phyloP scores from a whole-genome alignment of 2,888 invertebrate species.

The Ochropleura plecta region DNA sequence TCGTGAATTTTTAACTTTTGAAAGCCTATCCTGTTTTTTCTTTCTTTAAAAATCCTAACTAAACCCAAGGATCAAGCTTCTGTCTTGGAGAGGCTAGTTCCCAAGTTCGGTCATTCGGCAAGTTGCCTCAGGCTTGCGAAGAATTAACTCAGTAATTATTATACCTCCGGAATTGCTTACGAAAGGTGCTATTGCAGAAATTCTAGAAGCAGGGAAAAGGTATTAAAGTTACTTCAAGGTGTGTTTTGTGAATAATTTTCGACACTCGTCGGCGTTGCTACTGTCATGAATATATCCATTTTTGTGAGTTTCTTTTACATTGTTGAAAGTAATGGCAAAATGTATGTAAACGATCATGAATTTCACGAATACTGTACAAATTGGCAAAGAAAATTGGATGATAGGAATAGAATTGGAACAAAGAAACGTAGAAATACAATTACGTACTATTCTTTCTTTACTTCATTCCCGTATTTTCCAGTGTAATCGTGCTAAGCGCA shows the following conservation, averaged over 20 bases:
- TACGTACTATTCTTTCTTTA: conserved; percentile 14
- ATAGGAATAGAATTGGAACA: neutral
- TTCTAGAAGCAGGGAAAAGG: conserved; percentile 48
- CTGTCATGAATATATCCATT: conserved; percentile 48
- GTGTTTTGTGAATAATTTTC: conserved; percentile 54
- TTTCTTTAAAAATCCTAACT: neutral
- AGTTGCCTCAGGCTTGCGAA: conserved; percentile 67
- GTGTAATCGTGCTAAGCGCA: neutral
- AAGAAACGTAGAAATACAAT: conserved; percentile 22
- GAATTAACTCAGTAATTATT: conserved; percentile 77
- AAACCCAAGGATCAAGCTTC: conserved; percentile 37
- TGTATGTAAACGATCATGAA: neutral
- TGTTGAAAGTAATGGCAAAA: conserved; percentile 17
- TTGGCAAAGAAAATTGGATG: conserved; percentile 15
- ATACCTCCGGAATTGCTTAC: conserved; percentile 62
- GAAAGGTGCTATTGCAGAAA: conserved; percentile 58
- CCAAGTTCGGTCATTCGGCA: conserved; percentile 67
- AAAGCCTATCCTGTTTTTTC: neutral
- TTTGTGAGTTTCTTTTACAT: neutral
- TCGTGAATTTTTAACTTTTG: neutral
- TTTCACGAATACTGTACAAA: neutral
- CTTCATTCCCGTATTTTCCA: neutral
- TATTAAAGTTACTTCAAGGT: conserved; percentile 39
- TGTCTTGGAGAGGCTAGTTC: conserved; percentile 64
- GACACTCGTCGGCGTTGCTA: conserved; percentile 24